phyloP scores from a whole-genome alignment of 2,888 invertebrate species.

The Polymixis lichenea region DNA sequence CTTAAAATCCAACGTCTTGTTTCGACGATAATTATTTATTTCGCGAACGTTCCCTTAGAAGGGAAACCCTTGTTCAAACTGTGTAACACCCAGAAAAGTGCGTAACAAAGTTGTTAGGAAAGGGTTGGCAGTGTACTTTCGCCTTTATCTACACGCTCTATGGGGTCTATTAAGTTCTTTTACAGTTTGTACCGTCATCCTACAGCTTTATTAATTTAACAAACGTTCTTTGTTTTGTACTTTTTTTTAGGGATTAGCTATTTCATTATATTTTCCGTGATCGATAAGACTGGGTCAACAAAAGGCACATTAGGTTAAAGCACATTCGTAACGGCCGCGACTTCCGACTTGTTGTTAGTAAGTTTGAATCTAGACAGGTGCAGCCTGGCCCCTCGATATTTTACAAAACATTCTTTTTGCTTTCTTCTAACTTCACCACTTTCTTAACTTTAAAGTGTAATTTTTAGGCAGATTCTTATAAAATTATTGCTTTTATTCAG shows the following conservation, averaged over 20 bases:
- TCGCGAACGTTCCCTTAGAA: constrained; percentile 63
- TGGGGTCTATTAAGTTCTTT: constrained; percentile 18
- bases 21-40: constrained; percentile 72
- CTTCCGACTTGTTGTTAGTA: too few relatives aligned
- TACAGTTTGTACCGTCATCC: constrained; percentile 9
- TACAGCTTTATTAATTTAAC: constrained; percentile 20
- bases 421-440: too few relatives aligned
- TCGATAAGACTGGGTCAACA: not conserved
- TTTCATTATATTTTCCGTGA: not conserved
- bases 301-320: too few relatives aligned
- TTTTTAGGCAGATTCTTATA: too few relatives aligned
- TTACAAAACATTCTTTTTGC: too few relatives aligned
- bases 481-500: too few relatives aligned
- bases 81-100: constrained; percentile 63
- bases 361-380: too few relatives aligned
- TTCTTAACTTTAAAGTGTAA: too few relatives aligned
- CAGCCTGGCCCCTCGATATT: too few relatives aligned
- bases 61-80: constrained; percentile 70
- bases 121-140: constrained; percentile 19
- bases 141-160: constrained; percentile 10
- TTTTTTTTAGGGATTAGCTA: not conserved
- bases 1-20: too few relatives aligned
- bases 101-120: constrained; percentile 59
- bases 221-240: not conserved
- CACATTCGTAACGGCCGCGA: too few relatives aligned